phyloP scores from a whole-genome alignment of 2,113 vertebrate genomes.

The Carlito syrichta region DNA sequence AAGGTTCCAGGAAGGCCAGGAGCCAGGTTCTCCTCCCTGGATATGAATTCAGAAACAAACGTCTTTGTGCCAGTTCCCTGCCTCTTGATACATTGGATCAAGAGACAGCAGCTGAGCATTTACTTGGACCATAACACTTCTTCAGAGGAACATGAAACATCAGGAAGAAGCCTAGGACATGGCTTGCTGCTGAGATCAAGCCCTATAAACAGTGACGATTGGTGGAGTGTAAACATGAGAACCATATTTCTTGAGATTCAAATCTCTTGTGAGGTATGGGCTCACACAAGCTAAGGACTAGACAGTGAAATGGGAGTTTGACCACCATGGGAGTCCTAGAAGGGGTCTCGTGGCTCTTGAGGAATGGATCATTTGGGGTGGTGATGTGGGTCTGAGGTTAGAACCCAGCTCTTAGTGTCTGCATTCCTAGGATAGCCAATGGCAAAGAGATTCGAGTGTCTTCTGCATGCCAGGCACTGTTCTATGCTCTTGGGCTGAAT shows the following conservation, averaged over 20 bases:
- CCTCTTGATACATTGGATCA: too few species aligned
- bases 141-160: neutral
- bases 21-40: too few species aligned
- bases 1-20: too few species aligned
- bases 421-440: neutral
- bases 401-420: neutral
- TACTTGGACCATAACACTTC: too few species aligned
- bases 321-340: neutral
- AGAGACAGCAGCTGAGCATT: too few species aligned
- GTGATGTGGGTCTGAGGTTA: neutral
- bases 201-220: neutral
- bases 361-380: neutral
- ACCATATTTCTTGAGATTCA: neutral
- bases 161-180: neutral
- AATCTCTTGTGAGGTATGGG: neutral
- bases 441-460: neutral
- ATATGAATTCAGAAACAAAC: too few species aligned
- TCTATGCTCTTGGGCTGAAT: neutral
- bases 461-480: neutral
- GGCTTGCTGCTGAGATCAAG: neutral
- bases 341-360: neutral
- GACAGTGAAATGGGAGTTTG: neutral
- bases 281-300: neutral
- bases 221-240: neutral
- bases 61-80: too few species aligned